These are phyloP conservation scores for Scomber colias DNA, from an alignment of 2,113 vertebrate species.

Conservation along the genomic window DNA sequence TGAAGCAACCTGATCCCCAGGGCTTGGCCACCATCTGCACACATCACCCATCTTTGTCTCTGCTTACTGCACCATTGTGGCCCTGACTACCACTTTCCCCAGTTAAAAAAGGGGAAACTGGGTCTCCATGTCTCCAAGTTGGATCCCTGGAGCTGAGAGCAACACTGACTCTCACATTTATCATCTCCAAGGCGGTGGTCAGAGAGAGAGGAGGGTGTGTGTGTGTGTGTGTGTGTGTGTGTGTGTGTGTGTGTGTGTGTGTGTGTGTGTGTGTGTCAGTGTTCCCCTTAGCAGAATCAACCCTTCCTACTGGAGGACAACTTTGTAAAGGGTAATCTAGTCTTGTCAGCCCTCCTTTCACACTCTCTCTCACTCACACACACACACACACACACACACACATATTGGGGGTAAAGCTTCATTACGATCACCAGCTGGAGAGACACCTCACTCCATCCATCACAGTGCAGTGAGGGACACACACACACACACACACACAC, in stretches of 20 bases:
- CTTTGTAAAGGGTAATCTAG: slow-evolving; percentile 68
- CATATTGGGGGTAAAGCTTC: slow-evolving; percentile 64
- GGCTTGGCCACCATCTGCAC: slow-evolving; percentile 65
- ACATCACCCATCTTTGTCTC: slow-evolving; percentile 68
- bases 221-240: slow-evolving; percentile 33
- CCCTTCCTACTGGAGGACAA: slow-evolving; percentile 58
- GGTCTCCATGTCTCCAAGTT: slow-evolving; percentile 69
- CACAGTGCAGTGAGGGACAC: slow-evolving; percentile 57
- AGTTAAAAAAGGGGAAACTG: slow-evolving; percentile 64
- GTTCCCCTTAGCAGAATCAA: slow-evolving; percentile 41
- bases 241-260: slow-evolving; percentile 34
- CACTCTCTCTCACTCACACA: slow-evolving; percentile 16
- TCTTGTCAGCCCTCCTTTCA: slow-evolving; percentile 39
- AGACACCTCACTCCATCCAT: slow-evolving; percentile 73
- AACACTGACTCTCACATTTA: slow-evolving; percentile 65
- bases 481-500: slow-evolving; percentile 18
- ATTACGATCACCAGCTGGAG: slow-evolving; percentile 75
- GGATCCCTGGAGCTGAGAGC: slow-evolving; percentile 70
- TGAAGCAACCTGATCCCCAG: slow-evolving; percentile 24
- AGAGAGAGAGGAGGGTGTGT: neutral
- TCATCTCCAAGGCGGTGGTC: slow-evolving; percentile 68
- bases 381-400: slow-evolving; percentile 23
- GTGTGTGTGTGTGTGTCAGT: slow-evolving; percentile 30
- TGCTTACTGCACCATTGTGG: slow-evolving; percentile 39
- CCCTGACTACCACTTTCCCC: slow-evolving; percentile 31